Conservation (phyloP, 2,113 vertebrate genomes). For the Empidonax traillii region DNA sequence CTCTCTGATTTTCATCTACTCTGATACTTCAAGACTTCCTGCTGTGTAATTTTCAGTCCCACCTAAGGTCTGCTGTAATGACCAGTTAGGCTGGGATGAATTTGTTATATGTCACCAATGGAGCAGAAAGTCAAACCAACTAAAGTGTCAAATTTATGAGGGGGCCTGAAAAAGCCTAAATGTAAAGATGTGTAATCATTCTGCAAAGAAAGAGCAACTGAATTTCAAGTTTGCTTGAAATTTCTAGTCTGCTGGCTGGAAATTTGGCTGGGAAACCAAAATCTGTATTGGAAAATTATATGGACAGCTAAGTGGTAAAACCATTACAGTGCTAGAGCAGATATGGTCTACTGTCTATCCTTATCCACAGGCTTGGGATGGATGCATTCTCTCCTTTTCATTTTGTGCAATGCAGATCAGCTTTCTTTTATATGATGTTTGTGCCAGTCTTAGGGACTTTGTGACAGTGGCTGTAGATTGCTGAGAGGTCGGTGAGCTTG, state of each 20-base stretch:
- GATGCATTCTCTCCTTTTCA: background rate
- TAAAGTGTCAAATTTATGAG: background rate
- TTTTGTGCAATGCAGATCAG: background rate
- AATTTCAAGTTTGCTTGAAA: background rate
- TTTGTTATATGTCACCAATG: fast-evolving
- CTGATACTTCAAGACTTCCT: background rate
- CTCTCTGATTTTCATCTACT: background rate
- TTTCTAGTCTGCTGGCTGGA: background rate
- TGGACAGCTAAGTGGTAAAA: background rate
- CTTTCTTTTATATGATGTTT: background rate
- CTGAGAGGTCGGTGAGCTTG: background rate
- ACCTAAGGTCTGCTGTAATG: background rate
- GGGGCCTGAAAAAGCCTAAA: background rate
- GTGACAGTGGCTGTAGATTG: background rate
- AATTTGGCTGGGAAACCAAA: background rate
- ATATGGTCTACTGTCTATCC: background rate
- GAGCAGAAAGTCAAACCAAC: background rate
- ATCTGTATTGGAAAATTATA: background rate
- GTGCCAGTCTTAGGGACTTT: background rate
- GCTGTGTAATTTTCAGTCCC: background rate
- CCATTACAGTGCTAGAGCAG: background rate
- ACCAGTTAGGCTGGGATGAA: background rate
- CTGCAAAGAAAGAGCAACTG: background rate
- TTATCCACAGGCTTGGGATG: background rate
- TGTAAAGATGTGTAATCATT: background rate